These are phyloP conservation scores for Sarcophaga variegata DNA, from an alignment of 2,888 invertebrate species.

Conservation along the genomic window DNA sequence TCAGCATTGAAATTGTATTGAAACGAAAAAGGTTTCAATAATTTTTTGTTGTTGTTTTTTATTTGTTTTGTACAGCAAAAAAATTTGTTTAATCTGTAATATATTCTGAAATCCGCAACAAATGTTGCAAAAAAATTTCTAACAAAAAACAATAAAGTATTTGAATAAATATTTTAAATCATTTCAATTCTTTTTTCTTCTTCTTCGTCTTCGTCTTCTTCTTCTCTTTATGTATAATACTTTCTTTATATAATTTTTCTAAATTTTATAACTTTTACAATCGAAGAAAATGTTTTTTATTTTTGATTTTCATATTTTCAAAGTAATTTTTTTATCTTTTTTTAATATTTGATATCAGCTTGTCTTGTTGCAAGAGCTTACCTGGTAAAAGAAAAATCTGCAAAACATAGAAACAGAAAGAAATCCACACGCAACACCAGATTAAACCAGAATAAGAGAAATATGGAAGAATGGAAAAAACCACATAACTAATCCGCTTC, in stretches of 20 bases:
- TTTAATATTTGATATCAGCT: background rate
- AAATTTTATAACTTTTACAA: slow-evolving; percentile 16
- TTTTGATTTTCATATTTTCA: background rate
- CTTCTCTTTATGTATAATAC: too few relatives aligned
- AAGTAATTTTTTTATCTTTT: slow-evolving; percentile 34
- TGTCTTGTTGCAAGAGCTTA: slow-evolving; percentile 45
- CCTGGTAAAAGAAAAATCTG: background rate
- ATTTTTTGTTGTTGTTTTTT: slow-evolving; percentile 9
- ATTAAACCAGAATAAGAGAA: background rate
- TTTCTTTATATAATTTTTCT: background rate
- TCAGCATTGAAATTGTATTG: background rate
- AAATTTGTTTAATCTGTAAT: slow-evolving; percentile 45
- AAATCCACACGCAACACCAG: slow-evolving; percentile 9
- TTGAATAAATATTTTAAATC: background rate
- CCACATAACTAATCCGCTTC: slow-evolving; percentile 65
- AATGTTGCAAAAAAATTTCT: background rate
- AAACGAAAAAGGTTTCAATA: background rate
- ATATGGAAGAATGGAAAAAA: slow-evolving; percentile 18
- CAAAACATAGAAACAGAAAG: background rate
- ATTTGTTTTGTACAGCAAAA: slow-evolving; percentile 5
- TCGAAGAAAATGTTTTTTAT: background rate
- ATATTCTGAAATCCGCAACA: slow-evolving; percentile 11
- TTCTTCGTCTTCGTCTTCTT: too few relatives aligned
- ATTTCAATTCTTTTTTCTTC: background rate
- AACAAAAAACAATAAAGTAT: background rate